These are phyloP conservation scores for Erinaceus europaeus DNA, from an alignment of 2,113 vertebrate genomes.

Conservation along the genomic window DNA sequence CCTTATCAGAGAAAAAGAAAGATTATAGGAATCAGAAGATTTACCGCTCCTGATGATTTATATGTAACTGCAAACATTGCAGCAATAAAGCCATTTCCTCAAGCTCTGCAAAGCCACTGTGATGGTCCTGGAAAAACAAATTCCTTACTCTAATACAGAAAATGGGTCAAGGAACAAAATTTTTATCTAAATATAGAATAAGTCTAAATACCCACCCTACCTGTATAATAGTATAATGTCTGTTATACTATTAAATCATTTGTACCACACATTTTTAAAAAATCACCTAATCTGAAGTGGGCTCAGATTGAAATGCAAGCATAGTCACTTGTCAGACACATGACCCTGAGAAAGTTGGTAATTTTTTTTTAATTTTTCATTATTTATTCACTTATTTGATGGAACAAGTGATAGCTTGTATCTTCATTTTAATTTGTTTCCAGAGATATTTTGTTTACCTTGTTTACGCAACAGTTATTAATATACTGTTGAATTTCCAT, in stretches of 20 bases:
- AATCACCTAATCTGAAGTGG: not conserved
- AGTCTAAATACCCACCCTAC: not conserved
- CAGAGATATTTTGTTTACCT: too few relatives aligned
- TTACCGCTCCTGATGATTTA: not conserved
- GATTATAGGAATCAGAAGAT: not conserved
- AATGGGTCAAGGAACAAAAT: not conserved
- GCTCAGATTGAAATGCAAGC: not conserved
- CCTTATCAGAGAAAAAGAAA: not conserved
- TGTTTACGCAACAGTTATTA: too few relatives aligned
- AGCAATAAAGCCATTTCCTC: not conserved
- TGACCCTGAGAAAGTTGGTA: slow-evolving; percentile 9
- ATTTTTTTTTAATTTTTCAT: not conserved
- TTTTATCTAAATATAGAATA: not conserved
- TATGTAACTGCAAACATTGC: not conserved
- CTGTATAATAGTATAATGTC: not conserved
- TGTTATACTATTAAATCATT: not conserved
- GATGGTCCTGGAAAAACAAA: not conserved
- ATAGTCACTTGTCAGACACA: not conserved
- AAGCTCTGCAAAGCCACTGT: not conserved
- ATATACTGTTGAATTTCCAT: too few relatives aligned
- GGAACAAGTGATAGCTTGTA: not conserved
- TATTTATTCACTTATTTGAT: not conserved
- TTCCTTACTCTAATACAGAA: not conserved
- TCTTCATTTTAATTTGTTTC: too few relatives aligned
- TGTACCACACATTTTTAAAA: not conserved